Evolutionary conservation across 2,113 vertebrate genomes (phyloP).

Genomic region (Sinocyclocheilus grahami): DNA sequence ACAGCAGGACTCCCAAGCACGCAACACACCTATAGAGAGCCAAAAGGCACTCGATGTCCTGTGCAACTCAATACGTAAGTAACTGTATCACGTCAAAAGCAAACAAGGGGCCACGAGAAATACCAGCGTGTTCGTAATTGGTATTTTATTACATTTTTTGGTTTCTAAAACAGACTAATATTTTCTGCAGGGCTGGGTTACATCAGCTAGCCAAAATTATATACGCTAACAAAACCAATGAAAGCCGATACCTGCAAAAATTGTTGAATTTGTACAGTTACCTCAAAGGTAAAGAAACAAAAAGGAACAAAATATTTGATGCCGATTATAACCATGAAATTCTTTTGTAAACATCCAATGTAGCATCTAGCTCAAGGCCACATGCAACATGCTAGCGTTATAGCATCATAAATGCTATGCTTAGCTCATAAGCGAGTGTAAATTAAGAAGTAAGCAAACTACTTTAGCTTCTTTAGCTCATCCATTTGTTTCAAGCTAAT

Average conservation of each 20-base stretch:
- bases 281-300: not conserved
- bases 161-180: slow-evolving; percentile 23
- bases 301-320: not conserved
- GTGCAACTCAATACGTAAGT: not conserved
- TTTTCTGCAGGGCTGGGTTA: slow-evolving; percentile 4
- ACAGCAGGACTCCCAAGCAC: slow-evolving; percentile 47
- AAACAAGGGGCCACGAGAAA: slow-evolving; percentile 14
- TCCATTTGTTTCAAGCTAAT: not conserved
- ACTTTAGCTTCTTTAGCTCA: not conserved
- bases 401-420: not conserved
- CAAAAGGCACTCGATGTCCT: slow-evolving; percentile 20
- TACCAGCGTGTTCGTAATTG: not conserved
- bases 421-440: not conserved
- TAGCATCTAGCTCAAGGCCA: not conserved
- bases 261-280: not conserved
- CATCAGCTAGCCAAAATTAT: not conserved
- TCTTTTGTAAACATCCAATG: not conserved
- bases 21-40: slow-evolving; percentile 38
- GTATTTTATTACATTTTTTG: not conserved
- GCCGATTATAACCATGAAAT: not conserved
- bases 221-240: not conserved
- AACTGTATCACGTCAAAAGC: slow-evolving; percentile 49
- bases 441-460: not conserved
- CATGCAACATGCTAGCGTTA: not conserved
- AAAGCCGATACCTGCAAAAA: not conserved